Percentiles rank a stretch among this genome's conserved stretches.
phyloP scores from a whole-genome alignment of 2,113 vertebrate species.

The Xenopus borealis region DNA sequence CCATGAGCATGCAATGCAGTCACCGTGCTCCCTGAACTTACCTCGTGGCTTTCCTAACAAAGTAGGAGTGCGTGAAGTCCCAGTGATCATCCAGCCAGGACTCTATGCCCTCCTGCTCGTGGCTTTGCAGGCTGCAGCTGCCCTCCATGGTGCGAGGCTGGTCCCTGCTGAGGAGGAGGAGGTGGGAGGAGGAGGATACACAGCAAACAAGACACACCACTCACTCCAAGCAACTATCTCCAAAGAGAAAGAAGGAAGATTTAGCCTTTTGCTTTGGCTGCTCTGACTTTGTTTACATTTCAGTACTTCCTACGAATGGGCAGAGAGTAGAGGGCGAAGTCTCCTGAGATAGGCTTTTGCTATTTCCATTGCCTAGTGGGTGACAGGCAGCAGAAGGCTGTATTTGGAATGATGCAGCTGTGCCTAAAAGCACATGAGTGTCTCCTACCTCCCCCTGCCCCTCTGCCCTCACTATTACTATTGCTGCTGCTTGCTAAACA shows the following conservation, averaged over 20 bases:
- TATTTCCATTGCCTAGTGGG: constrained; percentile 9
- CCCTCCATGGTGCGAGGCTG: constrained; percentile 67
- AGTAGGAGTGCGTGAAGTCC: constrained; percentile 88
- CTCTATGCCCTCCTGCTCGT: constrained; percentile 76
- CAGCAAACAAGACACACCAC: background rate
- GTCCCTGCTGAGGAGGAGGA: constrained; percentile 20
- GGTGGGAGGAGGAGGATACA: constrained; percentile 25
- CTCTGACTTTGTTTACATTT: background rate
- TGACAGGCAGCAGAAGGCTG: constrained; percentile 28
- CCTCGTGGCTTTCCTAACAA: constrained; percentile 87
- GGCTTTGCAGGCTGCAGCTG: constrained; percentile 51
- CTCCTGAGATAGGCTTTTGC: background rate
- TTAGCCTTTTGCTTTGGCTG: background rate
- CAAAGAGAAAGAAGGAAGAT: background rate
- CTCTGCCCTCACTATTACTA: background rate
- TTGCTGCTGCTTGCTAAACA: background rate
- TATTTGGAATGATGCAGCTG: constrained; percentile 11
- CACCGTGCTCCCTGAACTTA: constrained; percentile 54
- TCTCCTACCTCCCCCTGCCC: background rate
- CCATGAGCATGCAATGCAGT: background rate
- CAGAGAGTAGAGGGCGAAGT: background rate
- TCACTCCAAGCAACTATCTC: constrained; percentile 9
- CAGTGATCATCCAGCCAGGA: constrained; percentile 93
- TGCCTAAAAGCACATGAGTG: background rate
- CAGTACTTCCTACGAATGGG: background rate